These are phyloP conservation scores for Apodemus sylvaticus DNA, from an alignment of 2,113 vertebrate species.

Conservation along the genomic window DNA sequence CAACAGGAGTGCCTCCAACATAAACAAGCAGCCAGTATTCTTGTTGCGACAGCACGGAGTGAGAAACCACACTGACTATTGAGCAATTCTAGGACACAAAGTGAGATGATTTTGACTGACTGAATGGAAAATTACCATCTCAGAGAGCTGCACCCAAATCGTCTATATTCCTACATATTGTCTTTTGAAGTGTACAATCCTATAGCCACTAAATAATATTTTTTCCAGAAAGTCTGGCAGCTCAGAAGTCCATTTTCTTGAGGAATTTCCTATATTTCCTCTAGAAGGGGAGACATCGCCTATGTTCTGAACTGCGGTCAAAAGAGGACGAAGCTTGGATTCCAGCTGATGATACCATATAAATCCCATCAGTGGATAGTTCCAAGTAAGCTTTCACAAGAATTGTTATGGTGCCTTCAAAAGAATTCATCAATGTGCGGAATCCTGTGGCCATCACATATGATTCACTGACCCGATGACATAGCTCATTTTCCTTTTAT, in stretches of 20 bases:
- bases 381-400: not conserved
- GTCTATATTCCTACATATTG: not conserved
- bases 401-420: not conserved
- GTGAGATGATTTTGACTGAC: not conserved
- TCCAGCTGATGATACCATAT: not conserved
- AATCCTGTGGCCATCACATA: not conserved
- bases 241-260: not conserved
- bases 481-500: not conserved
- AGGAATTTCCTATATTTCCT: not conserved
- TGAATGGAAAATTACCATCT: not conserved
- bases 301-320: not conserved
- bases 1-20: rapidly evolving
- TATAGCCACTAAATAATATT: too few species aligned
- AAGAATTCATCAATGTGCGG: not conserved
- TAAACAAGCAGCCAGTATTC: not conserved
- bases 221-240: not conserved
- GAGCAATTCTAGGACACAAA: not conserved
- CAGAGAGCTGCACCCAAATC: not conserved
- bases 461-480: not conserved
- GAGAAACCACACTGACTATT: rapidly evolving
- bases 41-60: not conserved
- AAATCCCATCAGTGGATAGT: not conserved
- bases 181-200: not conserved
- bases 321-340: too few species aligned
- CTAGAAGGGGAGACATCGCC: not conserved